Evolutionary conservation across 2,888 invertebrate species (phyloP).

Genomic region (Drosophila hamatofila): DNA sequence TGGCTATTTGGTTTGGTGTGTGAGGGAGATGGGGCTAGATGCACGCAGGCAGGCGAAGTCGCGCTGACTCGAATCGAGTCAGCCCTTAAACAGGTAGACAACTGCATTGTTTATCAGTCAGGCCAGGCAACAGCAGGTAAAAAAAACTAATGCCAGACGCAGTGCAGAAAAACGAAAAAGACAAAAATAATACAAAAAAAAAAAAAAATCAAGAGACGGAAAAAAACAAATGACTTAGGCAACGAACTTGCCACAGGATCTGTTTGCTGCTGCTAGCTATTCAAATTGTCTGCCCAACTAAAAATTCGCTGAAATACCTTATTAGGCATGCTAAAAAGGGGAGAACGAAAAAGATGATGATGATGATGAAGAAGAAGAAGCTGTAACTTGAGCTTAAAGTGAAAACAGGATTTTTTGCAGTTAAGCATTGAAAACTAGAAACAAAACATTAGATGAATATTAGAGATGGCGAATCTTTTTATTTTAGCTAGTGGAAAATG

Average conservation of each 20-base stretch:
- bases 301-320: slow-evolving; percentile 28
- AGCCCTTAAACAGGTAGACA: slow-evolving; percentile 71
- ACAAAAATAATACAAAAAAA: not conserved
- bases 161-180: slow-evolving; percentile 27
- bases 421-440: not conserved
- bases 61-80: slow-evolving; percentile 15
- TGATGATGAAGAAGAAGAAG: not conserved
- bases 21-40: slow-evolving; percentile 3
- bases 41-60: not conserved
- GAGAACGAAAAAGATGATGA: not conserved
- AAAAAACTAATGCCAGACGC: slow-evolving; percentile 67
- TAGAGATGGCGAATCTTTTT: too few relatives aligned
- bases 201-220: not conserved
- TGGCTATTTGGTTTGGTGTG: slow-evolving; percentile 16
- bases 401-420: slow-evolving; percentile 6
- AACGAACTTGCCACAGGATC: slow-evolving; percentile 51
- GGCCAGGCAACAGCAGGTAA: slow-evolving; percentile 59
- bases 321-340: slow-evolving; percentile 20
- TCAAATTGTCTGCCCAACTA: slow-evolving; percentile 36
- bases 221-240: slow-evolving; percentile 56
- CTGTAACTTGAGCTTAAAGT: slow-evolving; percentile 18
- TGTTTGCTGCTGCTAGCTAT: slow-evolving; percentile 5
- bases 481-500: too few relatives aligned
- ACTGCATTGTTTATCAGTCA: slow-evolving; percentile 72
- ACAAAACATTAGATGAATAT: not conserved